Evolutionary conservation across 2,113 vertebrate species (phyloP).

Genomic region (Cyanoliseus patagonus): DNA sequence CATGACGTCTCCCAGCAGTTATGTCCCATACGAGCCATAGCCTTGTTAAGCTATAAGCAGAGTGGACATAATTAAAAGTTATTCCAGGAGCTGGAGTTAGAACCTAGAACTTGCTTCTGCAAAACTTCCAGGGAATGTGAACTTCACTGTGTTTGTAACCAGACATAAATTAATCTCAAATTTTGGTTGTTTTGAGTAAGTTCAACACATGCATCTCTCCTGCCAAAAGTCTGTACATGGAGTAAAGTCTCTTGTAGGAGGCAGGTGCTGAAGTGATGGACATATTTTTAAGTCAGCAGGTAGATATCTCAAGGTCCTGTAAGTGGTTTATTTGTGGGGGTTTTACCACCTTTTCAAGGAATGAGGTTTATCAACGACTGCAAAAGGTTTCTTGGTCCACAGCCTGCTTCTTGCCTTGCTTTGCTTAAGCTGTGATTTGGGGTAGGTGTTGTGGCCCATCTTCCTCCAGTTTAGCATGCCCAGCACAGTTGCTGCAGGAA

Average conservation of each 20-base stretch:
- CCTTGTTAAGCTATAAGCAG: neutral
- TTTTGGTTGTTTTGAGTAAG: neutral
- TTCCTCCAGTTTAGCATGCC: neutral
- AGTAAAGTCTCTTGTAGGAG: neutral
- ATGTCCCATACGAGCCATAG: fast-evolving
- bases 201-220: fast-evolving
- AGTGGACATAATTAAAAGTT: neutral
- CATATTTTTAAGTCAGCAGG: neutral
- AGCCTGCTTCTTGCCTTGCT: neutral
- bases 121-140: neutral
- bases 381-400: neutral
- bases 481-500: fast-evolving
- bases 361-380: neutral
- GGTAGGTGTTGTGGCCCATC: neutral
- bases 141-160: neutral
- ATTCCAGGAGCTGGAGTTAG: neutral
- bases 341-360: neutral
- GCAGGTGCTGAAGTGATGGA: neutral
- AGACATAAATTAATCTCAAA: neutral
- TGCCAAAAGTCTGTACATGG: neutral
- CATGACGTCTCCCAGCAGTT: neutral
- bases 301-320: neutral
- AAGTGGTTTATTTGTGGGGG: neutral
- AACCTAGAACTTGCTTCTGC: neutral
- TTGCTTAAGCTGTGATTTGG: neutral